phyloP scores from a whole-genome alignment of 2,113 vertebrate genomes.

The Balaeniceps rex region DNA sequence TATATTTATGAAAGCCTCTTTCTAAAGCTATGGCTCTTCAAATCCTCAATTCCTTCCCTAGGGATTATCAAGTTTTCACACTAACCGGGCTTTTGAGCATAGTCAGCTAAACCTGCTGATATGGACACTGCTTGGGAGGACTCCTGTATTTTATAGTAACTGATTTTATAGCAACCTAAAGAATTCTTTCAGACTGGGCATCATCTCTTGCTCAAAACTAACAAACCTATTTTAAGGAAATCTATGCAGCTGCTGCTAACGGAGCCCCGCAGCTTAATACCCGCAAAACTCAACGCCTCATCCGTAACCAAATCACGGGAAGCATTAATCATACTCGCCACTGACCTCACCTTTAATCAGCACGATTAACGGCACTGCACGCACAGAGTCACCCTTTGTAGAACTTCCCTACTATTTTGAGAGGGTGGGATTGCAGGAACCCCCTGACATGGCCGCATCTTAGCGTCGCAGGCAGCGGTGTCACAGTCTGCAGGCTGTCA shows the following conservation, averaged over 20 bases:
- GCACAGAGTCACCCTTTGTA: background rate
- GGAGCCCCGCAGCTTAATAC: background rate
- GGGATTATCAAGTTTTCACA: background rate
- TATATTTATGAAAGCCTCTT: background rate
- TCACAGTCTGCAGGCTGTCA: background rate
- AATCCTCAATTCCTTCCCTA: background rate
- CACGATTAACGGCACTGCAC: background rate
- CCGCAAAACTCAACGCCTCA: background rate
- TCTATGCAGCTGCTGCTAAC: background rate
- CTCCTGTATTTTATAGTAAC: background rate
- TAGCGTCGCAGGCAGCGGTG: too few species aligned
- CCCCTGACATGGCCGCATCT: fast-evolving
- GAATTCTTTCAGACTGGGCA: background rate
- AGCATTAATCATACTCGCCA: background rate
- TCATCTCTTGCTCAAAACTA: background rate
- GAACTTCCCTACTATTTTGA: background rate
- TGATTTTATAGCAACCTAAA: background rate
- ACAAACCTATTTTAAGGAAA: background rate
- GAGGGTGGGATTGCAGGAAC: background rate
- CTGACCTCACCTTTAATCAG: background rate
- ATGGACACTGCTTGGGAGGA: background rate
- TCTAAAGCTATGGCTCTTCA: background rate
- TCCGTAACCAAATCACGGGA: background rate
- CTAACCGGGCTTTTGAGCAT: background rate
- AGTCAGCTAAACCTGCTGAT: background rate